Conservation (phyloP, 35 echinoderm and acorn worm species). For the Diadema setosum region DNA sequence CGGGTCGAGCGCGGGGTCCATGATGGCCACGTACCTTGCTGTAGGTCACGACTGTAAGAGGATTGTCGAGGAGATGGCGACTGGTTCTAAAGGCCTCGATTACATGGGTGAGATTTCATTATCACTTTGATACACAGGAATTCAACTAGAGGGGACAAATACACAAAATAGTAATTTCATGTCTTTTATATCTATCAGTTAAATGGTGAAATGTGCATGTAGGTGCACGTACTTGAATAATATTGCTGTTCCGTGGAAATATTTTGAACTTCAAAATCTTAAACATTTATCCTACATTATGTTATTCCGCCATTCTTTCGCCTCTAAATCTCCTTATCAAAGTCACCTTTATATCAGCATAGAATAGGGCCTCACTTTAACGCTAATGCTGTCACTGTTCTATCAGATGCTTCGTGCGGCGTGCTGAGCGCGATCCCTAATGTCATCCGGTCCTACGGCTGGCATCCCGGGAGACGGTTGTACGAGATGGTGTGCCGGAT, state of each 20-base stretch:
- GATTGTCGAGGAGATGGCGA: constrained; percentile 45
- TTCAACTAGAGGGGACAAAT: background rate
- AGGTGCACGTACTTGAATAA: background rate
- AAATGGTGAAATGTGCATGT: background rate
- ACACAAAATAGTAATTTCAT: background rate
- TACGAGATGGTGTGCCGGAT: constrained; percentile 70
- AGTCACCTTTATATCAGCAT: background rate
- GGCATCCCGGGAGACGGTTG: constrained; percentile 80
- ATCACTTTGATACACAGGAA: background rate
- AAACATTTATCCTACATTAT: background rate
- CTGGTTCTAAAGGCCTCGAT: constrained; percentile 38
- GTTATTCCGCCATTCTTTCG: too few species aligned
- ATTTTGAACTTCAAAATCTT: background rate
- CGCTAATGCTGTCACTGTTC: background rate
- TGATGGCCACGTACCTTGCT: constrained; percentile 66
- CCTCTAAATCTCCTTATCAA: too few species aligned
- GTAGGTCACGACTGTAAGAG: constrained; percentile 65
- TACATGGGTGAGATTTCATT: constrained; percentile 59
- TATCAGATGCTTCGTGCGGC: constrained; percentile 73
- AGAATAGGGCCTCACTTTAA: background rate
- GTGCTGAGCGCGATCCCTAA: constrained; percentile 72
- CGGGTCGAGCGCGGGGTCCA: constrained; percentile 83
- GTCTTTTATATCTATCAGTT: background rate
- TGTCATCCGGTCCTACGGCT: constrained; percentile 66
- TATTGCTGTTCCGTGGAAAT: background rate